A percentile compares a stretch with the other conserved stretches of the same genome.
Conservation (phyloP, 2,888 invertebrate species). For the Penaeus monodon region DNA sequence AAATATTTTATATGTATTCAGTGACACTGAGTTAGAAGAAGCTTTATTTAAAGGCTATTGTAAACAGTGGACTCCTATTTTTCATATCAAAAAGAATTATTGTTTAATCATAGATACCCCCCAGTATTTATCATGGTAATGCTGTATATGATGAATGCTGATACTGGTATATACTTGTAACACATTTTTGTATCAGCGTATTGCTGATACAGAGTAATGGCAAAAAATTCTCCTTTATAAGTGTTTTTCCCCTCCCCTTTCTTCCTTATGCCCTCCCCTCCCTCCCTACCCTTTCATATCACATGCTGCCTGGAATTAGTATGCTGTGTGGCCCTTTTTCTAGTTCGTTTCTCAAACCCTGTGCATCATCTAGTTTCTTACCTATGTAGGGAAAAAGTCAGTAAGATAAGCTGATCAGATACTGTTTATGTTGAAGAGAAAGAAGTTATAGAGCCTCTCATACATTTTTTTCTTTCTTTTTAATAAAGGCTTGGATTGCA, state of each 20-base stretch:
- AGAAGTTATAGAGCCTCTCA: neutral
- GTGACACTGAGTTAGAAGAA: constrained; percentile 25
- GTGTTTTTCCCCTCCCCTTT: constrained; percentile 30
- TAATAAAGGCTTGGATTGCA: no score
- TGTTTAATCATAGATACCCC: constrained; percentile 25
- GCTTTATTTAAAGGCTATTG: constrained; percentile 32
- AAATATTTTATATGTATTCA: constrained; percentile 21
- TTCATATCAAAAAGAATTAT: constrained; percentile 51
- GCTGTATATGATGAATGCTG: constrained; percentile 34
- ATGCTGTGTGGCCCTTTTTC: constrained; percentile 52
- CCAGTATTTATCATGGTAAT: constrained; percentile 34
- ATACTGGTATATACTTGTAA: constrained; percentile 40
- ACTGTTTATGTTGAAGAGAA: constrained; percentile 26
- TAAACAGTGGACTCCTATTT: constrained; percentile 46
- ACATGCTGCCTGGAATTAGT: constrained; percentile 52
- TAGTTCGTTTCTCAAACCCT: constrained; percentile 30
- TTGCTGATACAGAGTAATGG: constrained; percentile 40
- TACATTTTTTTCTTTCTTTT: constrained; percentile 1
- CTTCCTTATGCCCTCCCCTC: no score
- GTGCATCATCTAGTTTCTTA: constrained; percentile 57
- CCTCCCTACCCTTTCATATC: constrained; percentile 19
- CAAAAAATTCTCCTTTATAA: constrained; percentile 27
- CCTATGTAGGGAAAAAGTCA: constrained; percentile 35
- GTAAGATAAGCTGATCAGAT: constrained; percentile 31
- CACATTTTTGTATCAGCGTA: constrained; percentile 44